A percentile compares a stretch with the other conserved stretches of the same genome.
These are phyloP conservation scores for Labeo rohita DNA, from an alignment of 2,113 vertebrate genomes.

Conservation along the genomic window DNA sequence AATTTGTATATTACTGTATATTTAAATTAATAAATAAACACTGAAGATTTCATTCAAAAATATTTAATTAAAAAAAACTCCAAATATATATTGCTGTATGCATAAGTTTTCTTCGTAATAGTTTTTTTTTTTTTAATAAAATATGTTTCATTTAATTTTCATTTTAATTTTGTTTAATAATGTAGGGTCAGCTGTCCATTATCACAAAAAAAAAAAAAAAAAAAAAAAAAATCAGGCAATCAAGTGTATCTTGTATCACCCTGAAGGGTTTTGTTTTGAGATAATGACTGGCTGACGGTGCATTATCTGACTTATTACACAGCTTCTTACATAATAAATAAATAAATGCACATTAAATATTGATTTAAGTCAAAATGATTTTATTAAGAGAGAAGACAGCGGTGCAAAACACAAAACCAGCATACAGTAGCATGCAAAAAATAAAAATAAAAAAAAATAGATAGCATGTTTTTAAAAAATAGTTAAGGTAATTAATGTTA, in stretches of 20 bases:
- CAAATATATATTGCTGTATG: too few relatives aligned
- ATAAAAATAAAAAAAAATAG: too few relatives aligned
- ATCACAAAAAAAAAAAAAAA: background rate
- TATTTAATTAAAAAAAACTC: too few relatives aligned
- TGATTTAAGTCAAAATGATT: slow-evolving; percentile 10
- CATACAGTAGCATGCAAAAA: background rate
- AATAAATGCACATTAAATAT: slow-evolving; percentile 15
- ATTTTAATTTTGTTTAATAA: too few relatives aligned
- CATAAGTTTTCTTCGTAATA: too few relatives aligned
- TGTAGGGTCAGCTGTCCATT: background rate
- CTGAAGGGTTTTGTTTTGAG: background rate
- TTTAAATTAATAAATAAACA: too few relatives aligned
- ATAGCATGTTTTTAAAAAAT: too few relatives aligned
- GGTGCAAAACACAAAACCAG: background rate
- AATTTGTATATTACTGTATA: too few relatives aligned
- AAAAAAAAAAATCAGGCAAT: background rate
- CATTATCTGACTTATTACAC: slow-evolving; percentile 16
- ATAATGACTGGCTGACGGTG: background rate
- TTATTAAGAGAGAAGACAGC: background rate
- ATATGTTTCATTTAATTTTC: too few relatives aligned
- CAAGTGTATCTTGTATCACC: background rate
- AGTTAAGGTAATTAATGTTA: too few relatives aligned
- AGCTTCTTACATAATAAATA: background rate
- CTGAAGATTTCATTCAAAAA: too few relatives aligned
- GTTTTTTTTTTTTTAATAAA: too few relatives aligned